A percentile compares a stretch with the other conserved stretches of the same genome.
phyloP scores from a whole-genome alignment of 2,113 vertebrate species.

The Boleophthalmus pectinirostris region DNA sequence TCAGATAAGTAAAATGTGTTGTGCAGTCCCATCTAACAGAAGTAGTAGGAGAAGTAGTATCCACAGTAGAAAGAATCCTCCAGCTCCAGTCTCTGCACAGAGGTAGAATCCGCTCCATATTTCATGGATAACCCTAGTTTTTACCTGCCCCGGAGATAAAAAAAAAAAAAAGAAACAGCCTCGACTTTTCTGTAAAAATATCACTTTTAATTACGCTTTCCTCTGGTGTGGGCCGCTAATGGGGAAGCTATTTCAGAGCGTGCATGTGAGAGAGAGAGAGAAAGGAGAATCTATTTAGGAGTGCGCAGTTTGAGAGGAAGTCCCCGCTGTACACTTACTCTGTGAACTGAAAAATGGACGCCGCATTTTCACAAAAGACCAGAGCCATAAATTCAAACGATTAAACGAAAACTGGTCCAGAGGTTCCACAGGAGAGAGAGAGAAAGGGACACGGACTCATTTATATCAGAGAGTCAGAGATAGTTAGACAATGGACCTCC shows the following conservation, averaged over 20 bases:
- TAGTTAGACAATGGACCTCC: neutral
- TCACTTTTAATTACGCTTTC: constrained; percentile 65
- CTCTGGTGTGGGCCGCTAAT: constrained; percentile 48
- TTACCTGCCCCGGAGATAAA: constrained; percentile 19
- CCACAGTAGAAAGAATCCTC: neutral
- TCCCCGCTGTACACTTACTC: constrained; percentile 27
- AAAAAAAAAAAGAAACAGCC: constrained; percentile 39
- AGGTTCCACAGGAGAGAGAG: neutral
- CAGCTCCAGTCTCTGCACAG: constrained; percentile 24
- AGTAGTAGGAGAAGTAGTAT: too few relatives aligned
- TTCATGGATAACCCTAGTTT: constrained; percentile 28
- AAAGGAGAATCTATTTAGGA: constrained; percentile 58
- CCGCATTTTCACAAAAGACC: constrained; percentile 39
- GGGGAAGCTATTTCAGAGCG: constrained; percentile 21
- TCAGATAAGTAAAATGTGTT: too few relatives aligned
- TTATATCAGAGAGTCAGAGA: neutral
- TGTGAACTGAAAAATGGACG: constrained; percentile 30
- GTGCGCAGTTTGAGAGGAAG: constrained; percentile 15
- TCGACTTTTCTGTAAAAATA: constrained; percentile 31
- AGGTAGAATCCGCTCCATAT: constrained; percentile 9
- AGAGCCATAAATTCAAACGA: constrained; percentile 37
- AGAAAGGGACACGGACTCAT: constrained; percentile 10
- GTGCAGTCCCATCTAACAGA: too few relatives aligned
- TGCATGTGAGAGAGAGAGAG: constrained; percentile 46
- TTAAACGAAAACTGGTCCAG: constrained; percentile 11